Evolutionary conservation across 1,140 invertebrate species (phyloP), one percentile per base, ranked within the genome.

Genomic region (Choristoneura fumiferana): DNA sequence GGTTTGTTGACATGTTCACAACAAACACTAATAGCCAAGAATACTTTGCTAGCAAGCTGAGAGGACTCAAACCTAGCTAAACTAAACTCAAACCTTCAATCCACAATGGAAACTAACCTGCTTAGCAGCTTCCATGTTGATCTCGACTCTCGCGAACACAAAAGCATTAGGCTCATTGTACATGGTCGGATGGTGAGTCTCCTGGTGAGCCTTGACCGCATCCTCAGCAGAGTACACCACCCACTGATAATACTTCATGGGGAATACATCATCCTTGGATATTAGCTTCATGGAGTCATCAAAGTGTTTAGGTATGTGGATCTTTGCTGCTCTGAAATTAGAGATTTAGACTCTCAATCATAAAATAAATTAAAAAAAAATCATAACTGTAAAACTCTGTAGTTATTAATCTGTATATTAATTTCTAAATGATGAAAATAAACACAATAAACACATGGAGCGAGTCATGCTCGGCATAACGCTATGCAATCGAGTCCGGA

Each of bases 161-260:
- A 91, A 71, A 8, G 94, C 92, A 82, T 93, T 89, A 1, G 94
- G 93, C 38, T 86, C 73, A 88, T 96, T 94, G 58, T 92, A 94
- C 83, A 96, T 93, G 34, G 93, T 92, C 0, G 95, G 94, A 78
- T 96, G 93, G 80, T 96, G 94, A 0, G 92, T 93, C 85, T 97
- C 94, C 49, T 93, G 90, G 73, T 95, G 93, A 67, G 89, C 92
- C 57, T 92, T 76, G 5, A 97, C 86, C n/a, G 95, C 95, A 74
- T 96, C 94, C 33, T 85, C 84, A 10, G 96, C 92, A 1, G 91
- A 81, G 84, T 94, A 95, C 0, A 92, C 78, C 63, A 90, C 90
- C 91, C 89, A 92, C 59, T 90, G 87, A 64, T 93, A 93, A 76
- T 92, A 93, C 54, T 88, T 90, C 9, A 88, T 70, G 6, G 92